These are phyloP conservation scores for Ypsolopha sequella DNA, from an alignment of 2,888 invertebrate species.

Conservation along the genomic window DNA sequence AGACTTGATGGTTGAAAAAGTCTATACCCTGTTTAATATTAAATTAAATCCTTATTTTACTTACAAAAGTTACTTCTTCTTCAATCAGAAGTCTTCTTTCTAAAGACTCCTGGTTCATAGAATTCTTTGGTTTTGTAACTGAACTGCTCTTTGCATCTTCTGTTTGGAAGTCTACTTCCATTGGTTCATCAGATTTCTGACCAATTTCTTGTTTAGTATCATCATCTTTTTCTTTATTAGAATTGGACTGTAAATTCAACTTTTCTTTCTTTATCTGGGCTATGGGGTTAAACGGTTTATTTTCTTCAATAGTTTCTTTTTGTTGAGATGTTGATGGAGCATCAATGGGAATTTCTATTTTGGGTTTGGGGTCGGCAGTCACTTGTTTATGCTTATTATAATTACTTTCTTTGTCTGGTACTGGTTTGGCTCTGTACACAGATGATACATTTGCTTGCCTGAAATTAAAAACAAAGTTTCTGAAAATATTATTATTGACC, in stretches of 20 bases:
- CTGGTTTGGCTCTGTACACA: conserved; percentile 42
- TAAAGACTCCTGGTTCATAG: conserved; percentile 26
- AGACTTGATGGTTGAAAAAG: neutral
- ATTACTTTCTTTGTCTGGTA: conserved; percentile 18
- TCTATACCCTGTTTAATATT: no score
- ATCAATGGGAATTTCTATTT: neutral
- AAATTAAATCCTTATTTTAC: conserved; percentile 14
- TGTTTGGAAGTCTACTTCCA: neutral
- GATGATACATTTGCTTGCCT: conserved; percentile 81
- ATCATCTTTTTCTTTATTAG: no score
- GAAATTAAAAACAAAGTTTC: conserved; percentile 12
- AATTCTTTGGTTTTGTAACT: neutral
- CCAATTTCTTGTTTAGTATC: conserved; percentile 8
- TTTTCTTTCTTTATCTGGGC: conserved; percentile 8
- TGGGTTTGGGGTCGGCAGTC: neutral
- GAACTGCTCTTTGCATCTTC: no score
- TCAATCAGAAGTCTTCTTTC: conserved; percentile 55
- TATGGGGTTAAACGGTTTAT: conserved; percentile 3
- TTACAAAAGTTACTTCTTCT: conserved; percentile 60
- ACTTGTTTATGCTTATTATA: conserved; percentile 7
- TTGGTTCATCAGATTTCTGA: neutral
- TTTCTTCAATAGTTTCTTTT: conserved; percentile 1
- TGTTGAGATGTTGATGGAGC: neutral
- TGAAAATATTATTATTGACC: neutral
- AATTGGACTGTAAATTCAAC: no score